These are phyloP conservation scores for Antheraea assamensis DNA, from an alignment of 2,888 invertebrate species.

Conservation along the genomic window DNA sequence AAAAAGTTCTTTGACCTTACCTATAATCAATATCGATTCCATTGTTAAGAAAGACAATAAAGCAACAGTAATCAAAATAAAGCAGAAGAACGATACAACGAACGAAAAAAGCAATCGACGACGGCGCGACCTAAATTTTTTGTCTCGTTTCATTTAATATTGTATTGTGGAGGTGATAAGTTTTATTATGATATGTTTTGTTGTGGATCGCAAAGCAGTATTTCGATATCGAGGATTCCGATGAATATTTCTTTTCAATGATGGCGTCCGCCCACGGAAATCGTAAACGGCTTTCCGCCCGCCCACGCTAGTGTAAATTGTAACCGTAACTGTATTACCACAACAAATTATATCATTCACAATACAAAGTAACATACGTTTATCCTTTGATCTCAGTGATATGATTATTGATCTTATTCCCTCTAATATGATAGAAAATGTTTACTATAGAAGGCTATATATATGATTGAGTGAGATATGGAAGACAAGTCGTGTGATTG, in stretches of 20 bases:
- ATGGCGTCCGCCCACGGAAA: conserved; percentile 62
- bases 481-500: too few relatives aligned
- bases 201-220: conserved; percentile 59
- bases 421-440: neutral
- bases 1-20: conserved; percentile 41
- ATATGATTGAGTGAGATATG: too few relatives aligned
- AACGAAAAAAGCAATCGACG: conserved; percentile 17
- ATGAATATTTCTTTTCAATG: conserved; percentile 68
- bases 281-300: conserved; percentile 59
- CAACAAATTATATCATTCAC: conserved; percentile 66
- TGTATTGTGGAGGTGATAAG: conserved; percentile 53
- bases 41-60: conserved; percentile 29
- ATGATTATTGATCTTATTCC: conserved; percentile 13
- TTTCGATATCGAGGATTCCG: conserved; percentile 58
- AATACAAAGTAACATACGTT: neutral
- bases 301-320: conserved; percentile 72
- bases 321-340: conserved; percentile 66
- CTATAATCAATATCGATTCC: conserved; percentile 25
- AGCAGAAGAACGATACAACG: neutral
- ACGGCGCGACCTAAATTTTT: conserved; percentile 36
- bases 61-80: conserved; percentile 26
- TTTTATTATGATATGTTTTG: conserved; percentile 62
- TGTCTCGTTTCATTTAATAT: conserved; percentile 41
- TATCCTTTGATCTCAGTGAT: conserved; percentile 8
- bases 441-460: neutral